Evolutionary conservation across 1,140 invertebrate species (phyloP), one percentile per base, ranked within the genome.

Genomic region (Plectus sambesii): DNA sequence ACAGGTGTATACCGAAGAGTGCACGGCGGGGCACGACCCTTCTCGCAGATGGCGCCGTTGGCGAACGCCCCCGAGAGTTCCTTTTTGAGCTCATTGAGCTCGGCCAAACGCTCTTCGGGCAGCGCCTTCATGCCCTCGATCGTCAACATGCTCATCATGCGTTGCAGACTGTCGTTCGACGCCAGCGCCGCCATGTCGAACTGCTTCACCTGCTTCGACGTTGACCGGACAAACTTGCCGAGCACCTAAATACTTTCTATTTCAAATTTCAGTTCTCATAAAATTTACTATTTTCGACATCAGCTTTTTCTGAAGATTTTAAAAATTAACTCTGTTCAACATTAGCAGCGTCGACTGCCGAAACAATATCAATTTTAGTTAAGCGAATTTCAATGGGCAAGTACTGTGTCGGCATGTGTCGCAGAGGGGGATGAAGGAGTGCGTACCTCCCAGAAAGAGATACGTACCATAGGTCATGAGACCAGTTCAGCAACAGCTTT

Each of bases 61-160:
- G 46, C 54, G 53, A 53, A 60, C 27, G 42, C 17, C 42, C 53
- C 55, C 35, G 60, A 60, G 33, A 60, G 60, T 42, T 30, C 38
- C 15, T 19, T 15, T 33, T 57, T 37, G 24, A 61, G 29, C 20
- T 37, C 23, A 29, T 60, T 61, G 40, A 56, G 58, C 24, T 49
- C 36, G 25, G 43, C 43, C 19, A 54, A 57, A 5, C 49, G 38
- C 9, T 26, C 30, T 2, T 23, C 17, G 29, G 36, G 29, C 25
- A 60, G 41, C 1, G 55, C 47, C 26, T 61, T 61, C 42, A 61
- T 56, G 15, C 58, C 58, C 42, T 60, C 50, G 36, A 62, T 41
- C 17, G 49, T 24, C 17, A 60, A 60, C 22, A 43, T 60, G 43
- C 27, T 52, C 42, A 8, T 26, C 22, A 24, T 56, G 17, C 36